Percentiles rank a stretch among this genome's conserved stretches.
Evolutionary conservation across 2,113 vertebrate species (phyloP).

Genomic region (Centropristis striata): DNA sequence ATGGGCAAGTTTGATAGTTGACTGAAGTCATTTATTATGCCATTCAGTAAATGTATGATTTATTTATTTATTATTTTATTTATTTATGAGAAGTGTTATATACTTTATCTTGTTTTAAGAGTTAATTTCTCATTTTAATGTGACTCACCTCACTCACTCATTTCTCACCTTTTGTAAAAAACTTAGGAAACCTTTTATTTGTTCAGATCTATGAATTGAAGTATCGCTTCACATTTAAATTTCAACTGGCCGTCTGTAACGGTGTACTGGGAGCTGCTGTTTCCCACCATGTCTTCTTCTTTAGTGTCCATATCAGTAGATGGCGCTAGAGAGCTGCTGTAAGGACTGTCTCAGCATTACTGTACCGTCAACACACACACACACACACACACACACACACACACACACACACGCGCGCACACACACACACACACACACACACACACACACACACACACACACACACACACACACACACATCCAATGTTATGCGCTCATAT

Average conservation of each 20-base stretch:
- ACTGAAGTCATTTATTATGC: too few relatives aligned
- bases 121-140: too few relatives aligned
- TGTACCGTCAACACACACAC: constrained; percentile 17
- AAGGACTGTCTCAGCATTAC: not conserved
- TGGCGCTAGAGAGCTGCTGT: constrained; percentile 70
- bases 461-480: constrained; percentile 12
- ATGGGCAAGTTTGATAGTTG: too few relatives aligned
- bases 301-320: constrained; percentile 60
- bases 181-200: too few relatives aligned
- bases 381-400: constrained; percentile 18
- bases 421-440: constrained; percentile 21
- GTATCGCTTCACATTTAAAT: not conserved
- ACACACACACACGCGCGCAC: constrained; percentile 8
- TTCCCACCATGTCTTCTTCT: not conserved
- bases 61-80: too few relatives aligned
- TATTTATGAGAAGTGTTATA: too few relatives aligned
- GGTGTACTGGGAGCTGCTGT: not conserved
- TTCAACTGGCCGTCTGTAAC: not conserved
- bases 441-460: constrained; percentile 18
- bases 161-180: too few relatives aligned
- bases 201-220: not conserved
- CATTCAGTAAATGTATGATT: too few relatives aligned
- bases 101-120: too few relatives aligned
- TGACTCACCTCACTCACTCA: too few relatives aligned
- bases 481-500: constrained; percentile 18